Evolutionary conservation across 1,140 invertebrate species (phyloP), one percentile per base, ranked within the genome.

Genomic region (Ceratina australensis): DNA sequence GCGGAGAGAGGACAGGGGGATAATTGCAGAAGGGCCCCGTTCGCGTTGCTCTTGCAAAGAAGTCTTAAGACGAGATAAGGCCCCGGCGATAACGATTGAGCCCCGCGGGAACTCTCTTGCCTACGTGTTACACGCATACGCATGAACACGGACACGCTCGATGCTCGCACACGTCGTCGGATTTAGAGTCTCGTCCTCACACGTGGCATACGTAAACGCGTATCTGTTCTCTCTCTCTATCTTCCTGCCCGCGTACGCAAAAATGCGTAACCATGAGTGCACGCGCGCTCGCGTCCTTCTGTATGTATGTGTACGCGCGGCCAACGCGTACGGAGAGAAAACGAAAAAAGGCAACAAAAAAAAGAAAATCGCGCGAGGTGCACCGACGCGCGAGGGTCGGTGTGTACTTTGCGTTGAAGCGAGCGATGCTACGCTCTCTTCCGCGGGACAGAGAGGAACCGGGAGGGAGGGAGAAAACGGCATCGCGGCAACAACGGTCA

Each of bases 91-190:
- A 90, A 90, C 84, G 89, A 90, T 90, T 89, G 82, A 84, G 88
- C 89, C 89, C 89, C 86, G 89, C 88, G 89, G 90, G 86, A 88
- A 91, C 87, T 89, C 87, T 89, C 85, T 88, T 84, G 87, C 81
- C 83, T 89, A 88, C 84, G 85, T 86, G 86, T 88, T 87, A 84
- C 82, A 86, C 84, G 74, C 75, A 61, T 66, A 80, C 69, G 72
- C 71, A 54, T 49, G 22, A 57, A 24, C 52, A 47, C 72, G 68
- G 20, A 54, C 72, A 69, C 78, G 65, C 66, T 60, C 67, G 61
- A 75, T 52, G 72, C 66, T 82, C 68, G 18, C 73, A 71, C 79
- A 63, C 75, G 72, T 65, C 68, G 73, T 75, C 81, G 68, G 68
- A 81, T 81, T 81, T 81, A 69, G 79, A 75, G 74, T 42, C 78